These are phyloP conservation scores for Copidosoma aretas DNA, from an alignment of 2,888 invertebrate genomes.

Conservation along the genomic window DNA sequence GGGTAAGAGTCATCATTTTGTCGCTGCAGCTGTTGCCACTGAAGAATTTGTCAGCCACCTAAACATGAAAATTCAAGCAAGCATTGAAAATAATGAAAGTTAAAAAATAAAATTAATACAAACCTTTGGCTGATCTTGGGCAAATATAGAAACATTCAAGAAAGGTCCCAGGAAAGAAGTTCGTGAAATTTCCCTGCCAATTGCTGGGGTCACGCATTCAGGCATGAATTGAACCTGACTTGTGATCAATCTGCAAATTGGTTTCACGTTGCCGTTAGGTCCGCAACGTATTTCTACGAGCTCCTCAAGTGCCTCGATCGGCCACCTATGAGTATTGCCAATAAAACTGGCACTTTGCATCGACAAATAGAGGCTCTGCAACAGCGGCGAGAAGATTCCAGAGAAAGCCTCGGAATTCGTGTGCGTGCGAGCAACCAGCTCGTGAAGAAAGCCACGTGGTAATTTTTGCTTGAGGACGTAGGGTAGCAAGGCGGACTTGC, in stretches of 20 bases:
- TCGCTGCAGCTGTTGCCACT: conserved; percentile 68
- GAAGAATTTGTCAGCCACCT: conserved; percentile 77
- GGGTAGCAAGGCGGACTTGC: conserved; percentile 71
- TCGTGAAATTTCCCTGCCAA: conserved; percentile 85
- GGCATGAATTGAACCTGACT: conserved; percentile 78
- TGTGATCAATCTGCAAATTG: conserved; percentile 75
- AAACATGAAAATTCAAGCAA: not conserved
- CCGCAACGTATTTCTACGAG: conserved; percentile 81
- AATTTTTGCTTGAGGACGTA: conserved; percentile 75
- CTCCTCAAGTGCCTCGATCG: conserved; percentile 78
- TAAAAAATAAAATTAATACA: not conserved
- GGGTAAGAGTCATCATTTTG: conserved; percentile 72
- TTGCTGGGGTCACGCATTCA: conserved; percentile 74
- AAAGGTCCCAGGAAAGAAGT: conserved; percentile 91
- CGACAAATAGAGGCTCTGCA: conserved; percentile 74
- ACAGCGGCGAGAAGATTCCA: conserved; percentile 71
- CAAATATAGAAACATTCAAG: conserved; percentile 88
- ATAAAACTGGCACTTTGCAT: conserved; percentile 76
- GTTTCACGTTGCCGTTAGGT: conserved; percentile 72
- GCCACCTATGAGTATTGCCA: conserved; percentile 71
- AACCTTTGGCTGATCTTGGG: conserved; percentile 86
- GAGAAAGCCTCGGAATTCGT: conserved; percentile 68
- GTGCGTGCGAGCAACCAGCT: conserved; percentile 71
- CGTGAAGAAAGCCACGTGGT: conserved; percentile 77
- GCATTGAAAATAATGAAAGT: not conserved